These are phyloP conservation scores for Okamejei kenojei DNA, from an alignment of 2,797 vertebrate genomes.

Conservation along the genomic window DNA sequence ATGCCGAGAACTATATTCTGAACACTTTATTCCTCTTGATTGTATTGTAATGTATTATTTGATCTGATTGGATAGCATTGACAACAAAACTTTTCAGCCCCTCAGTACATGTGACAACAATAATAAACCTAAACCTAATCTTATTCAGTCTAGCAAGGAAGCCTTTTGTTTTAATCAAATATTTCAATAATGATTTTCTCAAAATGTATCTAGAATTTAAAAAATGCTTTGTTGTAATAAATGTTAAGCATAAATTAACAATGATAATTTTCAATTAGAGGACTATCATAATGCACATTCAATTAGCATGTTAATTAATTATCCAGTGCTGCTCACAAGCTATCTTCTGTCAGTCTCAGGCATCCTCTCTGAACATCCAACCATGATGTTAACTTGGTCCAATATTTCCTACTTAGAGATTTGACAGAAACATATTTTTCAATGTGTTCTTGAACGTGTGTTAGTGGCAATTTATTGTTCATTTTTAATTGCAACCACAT, in stretches of 20 bases:
- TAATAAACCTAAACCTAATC: no score
- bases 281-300: background rate
- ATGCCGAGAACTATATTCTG: no score
- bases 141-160: no score
- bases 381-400: background rate
- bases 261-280: background rate
- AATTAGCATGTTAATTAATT: constrained; percentile 5
- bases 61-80: no score
- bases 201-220: background rate
- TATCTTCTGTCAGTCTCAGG: background rate
- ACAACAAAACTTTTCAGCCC: no score
- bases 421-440: background rate
- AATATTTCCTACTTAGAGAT: background rate
- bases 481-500: background rate
- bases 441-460: background rate
- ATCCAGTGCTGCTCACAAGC: background rate
- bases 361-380: background rate
- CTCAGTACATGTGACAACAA: no score
- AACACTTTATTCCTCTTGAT: no score
- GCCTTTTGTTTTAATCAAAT: background rate
- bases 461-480: background rate
- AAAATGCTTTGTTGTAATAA: background rate
- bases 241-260: background rate
- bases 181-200: background rate
- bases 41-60: no score